Evolutionary conservation across 1,140 invertebrate species (phyloP), one percentile per base, ranked within the genome.

Genomic region (Drosophila lini): DNA sequence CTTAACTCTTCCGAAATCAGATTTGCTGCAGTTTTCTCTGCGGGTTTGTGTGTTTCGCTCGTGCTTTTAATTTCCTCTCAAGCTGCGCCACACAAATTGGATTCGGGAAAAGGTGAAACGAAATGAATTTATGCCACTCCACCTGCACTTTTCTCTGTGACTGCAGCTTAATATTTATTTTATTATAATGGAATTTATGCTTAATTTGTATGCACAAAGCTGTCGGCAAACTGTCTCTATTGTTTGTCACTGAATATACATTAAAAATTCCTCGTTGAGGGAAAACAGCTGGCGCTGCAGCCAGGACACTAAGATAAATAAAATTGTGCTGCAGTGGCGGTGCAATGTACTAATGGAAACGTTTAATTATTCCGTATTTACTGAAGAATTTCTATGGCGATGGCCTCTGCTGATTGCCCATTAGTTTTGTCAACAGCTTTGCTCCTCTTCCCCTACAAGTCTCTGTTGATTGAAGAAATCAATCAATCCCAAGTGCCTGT

Each of bases 361-460:
- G 41, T 50, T 64, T 73, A 73, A 65, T 65, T 74, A 74, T 57
- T 74, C 47, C 16, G 25, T 42, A 63, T 53, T 31, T 56, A 31
- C 52, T 53, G 3, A 53, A 22, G 52, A 53, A 25, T 19, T 22
- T 53, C 52, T 38, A 22, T 53, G 32, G 32, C 50, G 3, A 9
- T 53, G 50, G 16, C 50, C 15, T 34, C 42, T 77, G 36, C 28
- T 40, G 52, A 70, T 41, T 44, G 60, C 50, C 74, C 74, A 77
- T 79, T 74, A 80, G 62, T 68, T 69, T 44, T 68, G 44, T 65
- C 63, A 76, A 71, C 55, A 73, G 41, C 36, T 28, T 19, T 61
- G 3, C 19, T 15, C 5, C 36, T 16, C 8, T 28, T 16, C 42
- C 9, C 25, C 25, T 5, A 16, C 11, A 22, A 34, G 31, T 38